Evolutionary conservation across 2,797 vertebrate genomes (phyloP).

Genomic region (Peromyscus melanophrys): DNA sequence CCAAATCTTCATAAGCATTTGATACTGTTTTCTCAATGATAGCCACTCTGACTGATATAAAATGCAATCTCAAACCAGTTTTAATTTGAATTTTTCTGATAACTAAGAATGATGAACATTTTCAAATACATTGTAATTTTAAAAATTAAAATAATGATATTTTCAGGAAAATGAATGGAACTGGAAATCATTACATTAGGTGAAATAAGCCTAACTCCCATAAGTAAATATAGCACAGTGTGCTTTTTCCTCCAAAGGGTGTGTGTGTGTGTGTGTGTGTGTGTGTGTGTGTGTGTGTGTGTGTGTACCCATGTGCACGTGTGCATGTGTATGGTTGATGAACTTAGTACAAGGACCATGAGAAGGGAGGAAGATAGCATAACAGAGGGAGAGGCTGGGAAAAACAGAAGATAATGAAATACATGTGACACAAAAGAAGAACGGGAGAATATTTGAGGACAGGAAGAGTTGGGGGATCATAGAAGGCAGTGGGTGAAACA

Average conservation of each 20-base stretch:
- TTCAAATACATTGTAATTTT: not conserved
- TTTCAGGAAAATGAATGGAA: not conserved
- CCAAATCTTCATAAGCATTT: not conserved
- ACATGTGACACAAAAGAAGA: not conserved
- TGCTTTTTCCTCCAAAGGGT: not conserved
- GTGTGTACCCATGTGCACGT: not conserved
- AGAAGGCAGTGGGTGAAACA: not conserved
- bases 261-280: not conserved
- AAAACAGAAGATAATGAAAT: not conserved
- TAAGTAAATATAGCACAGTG: not conserved
- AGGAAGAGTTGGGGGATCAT: not conserved
- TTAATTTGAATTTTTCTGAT: not conserved
- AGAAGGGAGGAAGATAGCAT: not conserved
- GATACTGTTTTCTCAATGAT: not conserved
- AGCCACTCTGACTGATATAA: not conserved
- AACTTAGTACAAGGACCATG: not conserved
- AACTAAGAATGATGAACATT: not conserved
- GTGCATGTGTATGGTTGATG: not conserved
- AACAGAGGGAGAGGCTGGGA: not conserved
- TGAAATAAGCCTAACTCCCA: not conserved
- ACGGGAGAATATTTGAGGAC: not conserved
- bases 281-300: not conserved
- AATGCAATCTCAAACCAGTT: not conserved
- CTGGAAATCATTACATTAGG: not conserved
- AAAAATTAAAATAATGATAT: not conserved